A percentile compares a stretch with the other conserved stretches of the same genome.
phyloP scores from a whole-genome alignment of 2,888 invertebrate genomes.

The Hymenopus coronatus region DNA sequence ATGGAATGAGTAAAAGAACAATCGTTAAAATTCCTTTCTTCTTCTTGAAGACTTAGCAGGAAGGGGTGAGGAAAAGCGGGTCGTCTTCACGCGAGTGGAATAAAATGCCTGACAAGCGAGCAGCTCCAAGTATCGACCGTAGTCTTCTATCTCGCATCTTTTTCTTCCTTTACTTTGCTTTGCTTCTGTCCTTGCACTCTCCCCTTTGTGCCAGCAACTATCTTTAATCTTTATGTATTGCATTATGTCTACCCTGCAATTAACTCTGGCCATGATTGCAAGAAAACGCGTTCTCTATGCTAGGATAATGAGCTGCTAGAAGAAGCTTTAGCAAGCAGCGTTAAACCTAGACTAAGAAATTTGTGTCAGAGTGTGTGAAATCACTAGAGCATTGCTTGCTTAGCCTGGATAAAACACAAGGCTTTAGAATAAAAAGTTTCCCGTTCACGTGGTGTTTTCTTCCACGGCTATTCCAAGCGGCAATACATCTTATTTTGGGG shows the following conservation, averaged over 20 bases:
- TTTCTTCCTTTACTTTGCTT: neutral
- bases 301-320: neutral
- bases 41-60: neutral
- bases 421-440: no score
- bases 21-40: neutral
- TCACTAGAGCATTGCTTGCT: no score
- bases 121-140: neutral
- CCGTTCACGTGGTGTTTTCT: no score
- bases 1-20: neutral
- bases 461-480: no score
- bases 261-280: neutral
- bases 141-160: neutral
- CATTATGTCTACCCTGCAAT: neutral
- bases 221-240: neutral
- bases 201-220: neutral
- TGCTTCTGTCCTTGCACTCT: neutral
- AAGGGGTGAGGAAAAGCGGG: neutral
- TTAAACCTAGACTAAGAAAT: no score
- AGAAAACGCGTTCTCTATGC: neutral
- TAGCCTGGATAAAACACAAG: no score
- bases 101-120: slow-evolving; percentile 1
- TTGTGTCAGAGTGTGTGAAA: no score
- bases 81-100: neutral
- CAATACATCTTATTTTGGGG: no score
- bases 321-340: no score